Conservation (phyloP, 37 sponge, comb jelly and placozoan genomes). For the Lycopodina hypogea region DNA sequence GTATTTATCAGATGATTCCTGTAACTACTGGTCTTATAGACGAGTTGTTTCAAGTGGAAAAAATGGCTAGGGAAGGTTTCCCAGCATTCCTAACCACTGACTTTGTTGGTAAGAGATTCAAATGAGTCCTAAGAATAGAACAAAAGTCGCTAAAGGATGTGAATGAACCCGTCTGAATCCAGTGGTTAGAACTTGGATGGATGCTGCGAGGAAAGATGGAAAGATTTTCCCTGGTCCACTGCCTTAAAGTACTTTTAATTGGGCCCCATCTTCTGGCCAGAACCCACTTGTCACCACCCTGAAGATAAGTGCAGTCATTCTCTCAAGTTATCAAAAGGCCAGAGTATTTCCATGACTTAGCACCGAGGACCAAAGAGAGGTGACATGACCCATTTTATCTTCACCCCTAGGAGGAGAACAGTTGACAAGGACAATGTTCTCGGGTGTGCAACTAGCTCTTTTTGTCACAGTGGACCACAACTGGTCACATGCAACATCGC, state of each 20-base stretch:
- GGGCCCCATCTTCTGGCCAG: neutral
- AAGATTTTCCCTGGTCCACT: conserved; percentile 41
- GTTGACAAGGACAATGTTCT: conserved; percentile 10
- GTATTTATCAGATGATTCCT: too few species aligned
- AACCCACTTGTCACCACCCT: too few species aligned
- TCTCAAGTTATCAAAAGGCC: too few species aligned
- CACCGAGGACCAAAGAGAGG: too few species aligned
- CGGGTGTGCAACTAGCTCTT: neutral
- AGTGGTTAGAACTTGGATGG: conserved; percentile 40
- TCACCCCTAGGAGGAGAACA: neutral
- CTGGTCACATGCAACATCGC: conserved; percentile 18
- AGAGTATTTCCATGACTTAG: too few species aligned
- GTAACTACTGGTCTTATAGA: too few species aligned
- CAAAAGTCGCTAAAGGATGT: conserved; percentile 32
- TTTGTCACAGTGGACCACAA: neutral
- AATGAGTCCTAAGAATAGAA: conserved; percentile 33
- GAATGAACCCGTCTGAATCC: conserved; percentile 36
- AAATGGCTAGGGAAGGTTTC: neutral
- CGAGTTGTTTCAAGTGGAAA: too few species aligned
- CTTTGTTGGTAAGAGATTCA: conserved; percentile 35
- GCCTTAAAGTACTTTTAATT: neutral
- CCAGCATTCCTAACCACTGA: conserved; percentile 20
- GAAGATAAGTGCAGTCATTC: too few species aligned
- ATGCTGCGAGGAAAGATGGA: conserved; percentile 6
- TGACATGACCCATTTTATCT: too few species aligned